phyloP scores from a whole-genome alignment of 1,140 invertebrate genomes.

The Bombus difficillimus region DNA sequence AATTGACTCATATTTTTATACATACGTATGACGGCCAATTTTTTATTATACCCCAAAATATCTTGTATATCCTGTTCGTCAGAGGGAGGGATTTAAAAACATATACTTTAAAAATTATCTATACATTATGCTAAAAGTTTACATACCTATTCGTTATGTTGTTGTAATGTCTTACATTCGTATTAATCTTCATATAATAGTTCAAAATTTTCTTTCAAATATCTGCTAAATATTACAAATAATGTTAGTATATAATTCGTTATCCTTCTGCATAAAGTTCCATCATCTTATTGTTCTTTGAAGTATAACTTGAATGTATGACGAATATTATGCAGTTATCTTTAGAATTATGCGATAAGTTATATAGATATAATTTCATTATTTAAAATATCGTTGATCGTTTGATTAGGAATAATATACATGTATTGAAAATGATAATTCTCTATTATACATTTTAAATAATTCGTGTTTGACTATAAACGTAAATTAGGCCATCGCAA shows the following conservation, averaged over 20 bases:
- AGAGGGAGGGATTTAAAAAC: conserved; percentile 27
- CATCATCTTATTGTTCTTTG: conserved; percentile 38
- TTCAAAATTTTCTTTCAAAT: conserved; percentile 6
- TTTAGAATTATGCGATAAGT: conserved; percentile 29
- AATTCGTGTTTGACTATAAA: conserved; percentile 11
- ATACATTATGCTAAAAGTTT: conserved; percentile 25
- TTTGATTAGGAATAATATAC: conserved; percentile 25
- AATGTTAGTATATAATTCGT: conserved; percentile 30
- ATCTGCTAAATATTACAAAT: conserved; percentile 31
- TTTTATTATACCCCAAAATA: conserved; percentile 36
- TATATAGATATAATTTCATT: conserved; percentile 19
- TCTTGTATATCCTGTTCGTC: conserved; percentile 32
- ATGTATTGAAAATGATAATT: conserved; percentile 27
- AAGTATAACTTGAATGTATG: conserved; percentile 16
- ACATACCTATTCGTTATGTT: conserved; percentile 11
- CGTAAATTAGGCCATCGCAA: conserved; percentile 47
- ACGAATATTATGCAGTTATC: conserved; percentile 33
- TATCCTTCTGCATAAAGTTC: conserved; percentile 52
- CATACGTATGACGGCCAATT: conserved; percentile 16
- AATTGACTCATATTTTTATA: conserved; percentile 47
- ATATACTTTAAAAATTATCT: conserved; percentile 45
- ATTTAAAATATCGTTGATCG: conserved; percentile 31
- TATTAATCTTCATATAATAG: conserved; percentile 28
- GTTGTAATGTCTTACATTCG: conserved; percentile 6
- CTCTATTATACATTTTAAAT: conserved; percentile 23